These are phyloP conservation scores for Otolemur garnettii DNA, from an alignment of 2,113 vertebrate species.

Conservation along the genomic window DNA sequence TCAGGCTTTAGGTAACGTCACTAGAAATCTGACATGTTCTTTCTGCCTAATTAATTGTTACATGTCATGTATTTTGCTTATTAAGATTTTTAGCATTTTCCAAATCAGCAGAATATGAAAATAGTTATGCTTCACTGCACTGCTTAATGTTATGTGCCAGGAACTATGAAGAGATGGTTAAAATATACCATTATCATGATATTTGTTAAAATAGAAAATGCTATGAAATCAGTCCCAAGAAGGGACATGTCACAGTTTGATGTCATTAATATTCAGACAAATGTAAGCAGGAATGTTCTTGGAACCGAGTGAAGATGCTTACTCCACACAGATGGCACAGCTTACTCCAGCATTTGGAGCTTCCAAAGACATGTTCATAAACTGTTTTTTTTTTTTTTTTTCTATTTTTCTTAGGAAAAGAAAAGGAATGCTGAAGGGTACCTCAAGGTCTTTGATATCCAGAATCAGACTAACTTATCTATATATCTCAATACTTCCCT, in stretches of 20 bases:
- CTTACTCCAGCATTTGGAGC: constrained; percentile 44
- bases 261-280: constrained; percentile 73
- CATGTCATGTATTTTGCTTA: constrained; percentile 41
- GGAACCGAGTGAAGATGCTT: constrained; percentile 42
- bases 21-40: constrained; percentile 47
- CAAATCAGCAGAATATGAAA: constrained; percentile 71
- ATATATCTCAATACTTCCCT: neutral
- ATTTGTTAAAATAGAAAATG: constrained; percentile 51
- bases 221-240: constrained; percentile 5
- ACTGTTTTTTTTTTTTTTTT: neutral
- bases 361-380: constrained; percentile 34
- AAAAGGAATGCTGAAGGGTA: constrained; percentile 42
- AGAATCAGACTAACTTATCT: neutral
- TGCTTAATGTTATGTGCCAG: constrained; percentile 44
- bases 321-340: constrained; percentile 2
- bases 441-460: constrained; percentile 11
- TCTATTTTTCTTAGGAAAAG: neutral
- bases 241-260: constrained; percentile 59
- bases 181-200: neutral
- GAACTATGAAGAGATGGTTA: constrained; percentile 8
- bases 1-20: constrained; percentile 10
- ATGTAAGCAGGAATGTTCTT: constrained; percentile 45
- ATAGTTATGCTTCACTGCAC: constrained; percentile 35
- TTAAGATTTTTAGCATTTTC: constrained; percentile 56
- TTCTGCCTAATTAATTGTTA: constrained; percentile 74